These are phyloP conservation scores for Stomatorhinus ivindoensis DNA, from an alignment of 2,113 vertebrate species.

Conservation along the genomic window DNA sequence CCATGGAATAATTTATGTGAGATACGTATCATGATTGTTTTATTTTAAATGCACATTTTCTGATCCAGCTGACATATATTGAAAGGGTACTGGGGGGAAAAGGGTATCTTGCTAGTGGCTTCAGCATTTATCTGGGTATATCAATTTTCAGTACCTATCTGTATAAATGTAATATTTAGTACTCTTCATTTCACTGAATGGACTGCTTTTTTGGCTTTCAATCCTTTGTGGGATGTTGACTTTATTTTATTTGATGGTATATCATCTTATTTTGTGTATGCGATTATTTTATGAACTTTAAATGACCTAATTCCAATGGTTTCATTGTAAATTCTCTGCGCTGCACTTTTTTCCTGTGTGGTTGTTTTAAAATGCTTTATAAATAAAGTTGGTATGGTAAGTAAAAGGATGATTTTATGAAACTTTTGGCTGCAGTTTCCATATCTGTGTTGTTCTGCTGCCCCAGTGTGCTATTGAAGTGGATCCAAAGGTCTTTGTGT, in stretches of 20 bases:
- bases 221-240: too few relatives aligned
- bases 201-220: background rate
- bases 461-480: too few relatives aligned
- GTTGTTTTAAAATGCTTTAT: too few relatives aligned
- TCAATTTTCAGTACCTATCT: background rate
- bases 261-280: too few relatives aligned
- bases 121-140: background rate
- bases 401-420: background rate
- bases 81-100: background rate
- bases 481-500: too few relatives aligned
- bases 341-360: too few relatives aligned
- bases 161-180: background rate
- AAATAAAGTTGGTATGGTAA: background rate
- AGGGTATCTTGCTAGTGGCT: background rate
- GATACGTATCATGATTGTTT: background rate
- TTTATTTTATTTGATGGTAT: too few relatives aligned
- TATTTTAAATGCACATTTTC: background rate
- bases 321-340: too few relatives aligned
- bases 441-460: too few relatives aligned
- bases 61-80: background rate
- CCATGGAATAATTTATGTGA: too few relatives aligned
- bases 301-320: too few relatives aligned
- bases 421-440: background rate
- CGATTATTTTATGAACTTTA: too few relatives aligned
- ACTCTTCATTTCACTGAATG: background rate